A percentile compares a stretch with the other conserved stretches of the same genome.
Conservation (phyloP, 2,113 vertebrate species). For the Dromaius novaehollandiae region DNA sequence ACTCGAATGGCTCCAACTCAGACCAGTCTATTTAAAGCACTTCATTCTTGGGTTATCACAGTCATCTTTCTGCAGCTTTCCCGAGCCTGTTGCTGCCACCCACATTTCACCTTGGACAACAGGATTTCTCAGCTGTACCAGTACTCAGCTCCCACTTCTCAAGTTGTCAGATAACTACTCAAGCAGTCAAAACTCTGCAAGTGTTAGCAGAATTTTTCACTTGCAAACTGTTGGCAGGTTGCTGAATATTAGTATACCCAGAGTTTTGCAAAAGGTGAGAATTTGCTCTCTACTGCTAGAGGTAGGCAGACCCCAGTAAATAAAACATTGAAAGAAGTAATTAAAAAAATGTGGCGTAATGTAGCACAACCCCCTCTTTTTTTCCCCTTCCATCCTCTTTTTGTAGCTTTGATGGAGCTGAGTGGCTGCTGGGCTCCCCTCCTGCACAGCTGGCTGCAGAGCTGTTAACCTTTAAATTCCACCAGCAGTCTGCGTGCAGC, state of each 20-base stretch:
- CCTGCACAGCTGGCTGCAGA: background rate
- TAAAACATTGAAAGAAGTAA: background rate
- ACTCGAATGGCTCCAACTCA: background rate
- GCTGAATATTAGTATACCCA: background rate
- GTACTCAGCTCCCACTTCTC: background rate
- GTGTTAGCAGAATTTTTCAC: background rate
- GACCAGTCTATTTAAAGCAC: background rate
- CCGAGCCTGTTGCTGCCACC: background rate
- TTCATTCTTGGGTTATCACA: background rate
- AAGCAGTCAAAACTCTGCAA: background rate
- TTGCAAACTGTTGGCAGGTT: background rate
- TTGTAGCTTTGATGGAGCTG: background rate
- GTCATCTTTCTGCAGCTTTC: background rate
- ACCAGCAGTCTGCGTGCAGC: background rate
- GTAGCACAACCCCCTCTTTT: background rate
- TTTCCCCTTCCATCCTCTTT: background rate
- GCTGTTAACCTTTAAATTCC: background rate
- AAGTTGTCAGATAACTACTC: background rate
- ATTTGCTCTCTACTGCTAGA: background rate
- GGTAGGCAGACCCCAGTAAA: background rate
- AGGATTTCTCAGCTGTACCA: background rate
- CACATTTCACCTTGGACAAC: background rate
- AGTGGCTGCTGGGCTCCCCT: background rate
- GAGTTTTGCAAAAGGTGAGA: background rate
- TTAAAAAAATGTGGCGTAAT: background rate